Conservation (phyloP, 2,797 vertebrate genomes). For the Melopsittacus undulatus region DNA sequence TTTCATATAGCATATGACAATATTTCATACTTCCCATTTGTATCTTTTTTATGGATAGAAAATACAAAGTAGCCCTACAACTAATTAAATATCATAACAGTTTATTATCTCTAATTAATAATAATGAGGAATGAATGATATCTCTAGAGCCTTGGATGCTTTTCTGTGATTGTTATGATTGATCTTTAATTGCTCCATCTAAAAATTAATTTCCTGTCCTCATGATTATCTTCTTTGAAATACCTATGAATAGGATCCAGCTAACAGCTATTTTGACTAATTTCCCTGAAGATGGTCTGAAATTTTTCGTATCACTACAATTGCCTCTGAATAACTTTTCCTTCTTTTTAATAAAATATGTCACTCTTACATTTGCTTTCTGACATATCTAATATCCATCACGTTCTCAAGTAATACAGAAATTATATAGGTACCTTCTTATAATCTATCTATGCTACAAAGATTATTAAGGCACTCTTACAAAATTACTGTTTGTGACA, state of each 20-base stretch:
- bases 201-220: conserved; percentile 45
- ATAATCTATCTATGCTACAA: neutral
- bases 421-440: neutral
- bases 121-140: neutral
- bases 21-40: neutral
- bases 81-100: neutral
- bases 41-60: neutral
- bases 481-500: accelerated
- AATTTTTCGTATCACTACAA: neutral
- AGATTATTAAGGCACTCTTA: neutral
- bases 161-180: conserved; percentile 1
- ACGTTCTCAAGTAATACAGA: neutral
- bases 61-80: neutral
- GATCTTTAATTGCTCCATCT: conserved; percentile 37
- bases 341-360: neutral
- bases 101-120: conserved; percentile 32
- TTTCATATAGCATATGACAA: neutral
- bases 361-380: neutral
- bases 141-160: neutral
- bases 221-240: conserved; percentile 2
- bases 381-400: neutral
- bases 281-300: neutral
- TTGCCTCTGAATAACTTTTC: neutral
- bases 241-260: neutral
- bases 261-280: conserved; percentile 26